phyloP scores from a whole-genome alignment of 2,113 vertebrate species.

The Craseonycteris thonglongyai region DNA sequence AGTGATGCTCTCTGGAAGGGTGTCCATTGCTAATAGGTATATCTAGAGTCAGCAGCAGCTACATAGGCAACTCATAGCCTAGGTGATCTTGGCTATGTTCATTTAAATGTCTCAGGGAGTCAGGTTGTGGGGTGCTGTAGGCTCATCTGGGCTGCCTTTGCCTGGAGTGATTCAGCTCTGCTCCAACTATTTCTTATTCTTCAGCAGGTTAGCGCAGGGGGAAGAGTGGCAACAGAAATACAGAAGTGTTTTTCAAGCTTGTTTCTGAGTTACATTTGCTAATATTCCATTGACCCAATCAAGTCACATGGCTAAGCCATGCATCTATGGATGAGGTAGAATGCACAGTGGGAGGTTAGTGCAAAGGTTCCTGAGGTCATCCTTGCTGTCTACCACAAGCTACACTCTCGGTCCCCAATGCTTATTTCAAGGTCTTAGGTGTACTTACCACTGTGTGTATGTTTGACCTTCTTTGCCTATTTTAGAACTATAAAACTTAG shows the following conservation, averaged over 20 bases:
- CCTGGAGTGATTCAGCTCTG: background rate
- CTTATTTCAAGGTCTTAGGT: background rate
- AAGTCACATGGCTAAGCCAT: background rate
- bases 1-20: background rate
- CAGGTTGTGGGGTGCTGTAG: background rate
- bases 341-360: accelerated
- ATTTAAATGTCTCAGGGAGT: background rate
- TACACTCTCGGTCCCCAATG: too few species aligned
- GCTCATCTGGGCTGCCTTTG: background rate
- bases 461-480: background rate
- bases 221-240: background rate
- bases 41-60: background rate
- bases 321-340: background rate
- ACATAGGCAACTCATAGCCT: too few species aligned
- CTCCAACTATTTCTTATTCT: background rate
- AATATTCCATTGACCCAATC: background rate
- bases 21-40: background rate
- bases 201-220: background rate
- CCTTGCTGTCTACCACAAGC: background rate
- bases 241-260: background rate
- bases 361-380: accelerated
- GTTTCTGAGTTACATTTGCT: background rate
- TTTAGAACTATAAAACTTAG: background rate
- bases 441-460: background rate
- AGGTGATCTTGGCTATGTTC: background rate